Evolutionary conservation across 2,797 vertebrate species (phyloP), one percentile per base, ranked within the genome.

Genomic region (Silurus aristotelis): DNA sequence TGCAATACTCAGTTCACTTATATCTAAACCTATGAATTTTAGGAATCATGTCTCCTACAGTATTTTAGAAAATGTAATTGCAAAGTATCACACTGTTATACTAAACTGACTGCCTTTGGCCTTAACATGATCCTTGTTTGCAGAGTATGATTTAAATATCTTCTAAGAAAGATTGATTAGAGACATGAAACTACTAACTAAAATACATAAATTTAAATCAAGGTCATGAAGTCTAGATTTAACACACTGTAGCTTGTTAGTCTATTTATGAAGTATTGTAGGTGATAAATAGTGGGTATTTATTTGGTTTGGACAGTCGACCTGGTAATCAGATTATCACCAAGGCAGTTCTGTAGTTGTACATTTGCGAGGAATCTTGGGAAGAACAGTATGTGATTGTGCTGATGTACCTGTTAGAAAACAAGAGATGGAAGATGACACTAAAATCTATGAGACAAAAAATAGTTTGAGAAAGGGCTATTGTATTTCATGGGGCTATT

Each of bases 391-490:
- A 58, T 82, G 80, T 46, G 43, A 17, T 84, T 84, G 67, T 67
- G 80, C 25, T 70, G 31, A 55, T 87, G 71, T 78, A 85, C 82
- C 76, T 84, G 84, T 82, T 60, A 83, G 43, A 20, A 83, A 79
- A 86, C 83, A 85, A 63, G 56, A 85, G 75, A 38, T 81, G 66
- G 85, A 61, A 82, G 81, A 85, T 82, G 78, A 86, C 85, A 82
- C 85, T 83, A 75, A 71, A 87, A 82, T 43, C 48, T 52, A 58
- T 84, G 81, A 84, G 46, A 78, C n/a, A 84, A 43, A 60, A 80
- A 81, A 80, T 52, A 68, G 64, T 87, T 87, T 85, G 84, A 88
- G 72, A 87, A 87, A 75, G 27, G 82, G 60, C 82, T 86, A 60
- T 76, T 85, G 72, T 85, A 75, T 31, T 63, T 85, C 58, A 76